Evolutionary conservation across 1,140 invertebrate genomes (phyloP).

Genomic region (Coenobita brevimanus): DNA sequence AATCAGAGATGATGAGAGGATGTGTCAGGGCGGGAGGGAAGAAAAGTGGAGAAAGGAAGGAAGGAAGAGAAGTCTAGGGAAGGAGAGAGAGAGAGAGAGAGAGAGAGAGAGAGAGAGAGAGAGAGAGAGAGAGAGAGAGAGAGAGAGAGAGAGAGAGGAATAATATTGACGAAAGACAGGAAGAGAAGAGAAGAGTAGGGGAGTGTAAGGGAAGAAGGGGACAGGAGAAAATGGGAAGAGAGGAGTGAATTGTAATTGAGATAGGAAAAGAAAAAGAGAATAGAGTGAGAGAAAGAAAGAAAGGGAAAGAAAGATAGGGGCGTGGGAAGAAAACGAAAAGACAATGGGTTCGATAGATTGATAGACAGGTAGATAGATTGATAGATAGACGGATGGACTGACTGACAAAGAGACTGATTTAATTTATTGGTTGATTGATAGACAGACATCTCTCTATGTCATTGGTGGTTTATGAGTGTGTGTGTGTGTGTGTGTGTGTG

Average conservation of each 20-base stretch:
- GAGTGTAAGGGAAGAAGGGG: not conserved
- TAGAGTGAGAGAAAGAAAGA: not conserved
- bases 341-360: not conserved
- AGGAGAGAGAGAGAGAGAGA: not conserved
- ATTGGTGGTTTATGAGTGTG: no score
- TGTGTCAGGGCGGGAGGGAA: not conserved
- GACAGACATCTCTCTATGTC: no score
- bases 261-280: not conserved
- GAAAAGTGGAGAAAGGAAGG: not conserved
- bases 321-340: not conserved
- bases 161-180: not conserved
- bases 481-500: no score
- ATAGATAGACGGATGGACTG: not conserved
- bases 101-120: no score
- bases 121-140: not conserved
- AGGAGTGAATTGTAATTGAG: not conserved
- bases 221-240: not conserved
- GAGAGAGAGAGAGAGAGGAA: not conserved
- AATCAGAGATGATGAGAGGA: not conserved
- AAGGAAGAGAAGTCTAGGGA: not conserved
- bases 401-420: no score
- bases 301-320: not conserved
- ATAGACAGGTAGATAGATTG: not conserved
- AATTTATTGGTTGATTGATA: no score
- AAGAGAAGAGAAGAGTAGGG: not conserved